phyloP scores from a whole-genome alignment of 2,113 vertebrate genomes.

The Orientallactaga bullata region DNA sequence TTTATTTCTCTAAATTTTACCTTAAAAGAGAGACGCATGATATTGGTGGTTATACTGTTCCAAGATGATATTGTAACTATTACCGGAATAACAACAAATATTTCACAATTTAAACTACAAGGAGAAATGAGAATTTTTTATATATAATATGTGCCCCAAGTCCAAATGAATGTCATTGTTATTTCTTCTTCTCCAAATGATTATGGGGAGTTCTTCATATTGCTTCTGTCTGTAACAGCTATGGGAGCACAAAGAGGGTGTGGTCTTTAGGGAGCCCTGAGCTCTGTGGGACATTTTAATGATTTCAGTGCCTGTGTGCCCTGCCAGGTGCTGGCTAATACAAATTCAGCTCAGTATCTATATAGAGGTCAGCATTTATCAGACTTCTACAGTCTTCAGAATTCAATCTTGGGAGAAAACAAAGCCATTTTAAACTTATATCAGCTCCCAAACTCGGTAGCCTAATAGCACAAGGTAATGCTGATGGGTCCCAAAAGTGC shows the following conservation, averaged over 20 bases:
- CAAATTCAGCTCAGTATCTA: neutral
- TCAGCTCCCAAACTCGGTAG: slow-evolving; percentile 16
- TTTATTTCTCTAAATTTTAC: slow-evolving; percentile 20
- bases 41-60: neutral
- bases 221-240: neutral
- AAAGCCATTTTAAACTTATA: neutral
- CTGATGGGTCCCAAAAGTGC: neutral
- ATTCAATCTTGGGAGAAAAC: neutral
- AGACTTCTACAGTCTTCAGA: neutral
- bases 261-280: neutral
- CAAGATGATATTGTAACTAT: neutral
- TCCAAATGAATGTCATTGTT: neutral
- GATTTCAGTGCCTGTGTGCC: neutral
- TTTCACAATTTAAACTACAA: neutral
- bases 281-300: slow-evolving; percentile 1
- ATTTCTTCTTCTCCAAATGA: neutral
- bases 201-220: neutral
- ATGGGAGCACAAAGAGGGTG: neutral
- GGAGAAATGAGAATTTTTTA: neutral
- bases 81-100: neutral
- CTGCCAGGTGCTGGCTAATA: neutral
- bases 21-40: neutral
- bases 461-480: neutral
- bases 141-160: neutral
- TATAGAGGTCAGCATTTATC: neutral